Evolutionary conservation across 2,888 invertebrate species (phyloP), one percentile per base, ranked within the genome.

Genomic region (Caenorhabditis sulstoni): DNA sequence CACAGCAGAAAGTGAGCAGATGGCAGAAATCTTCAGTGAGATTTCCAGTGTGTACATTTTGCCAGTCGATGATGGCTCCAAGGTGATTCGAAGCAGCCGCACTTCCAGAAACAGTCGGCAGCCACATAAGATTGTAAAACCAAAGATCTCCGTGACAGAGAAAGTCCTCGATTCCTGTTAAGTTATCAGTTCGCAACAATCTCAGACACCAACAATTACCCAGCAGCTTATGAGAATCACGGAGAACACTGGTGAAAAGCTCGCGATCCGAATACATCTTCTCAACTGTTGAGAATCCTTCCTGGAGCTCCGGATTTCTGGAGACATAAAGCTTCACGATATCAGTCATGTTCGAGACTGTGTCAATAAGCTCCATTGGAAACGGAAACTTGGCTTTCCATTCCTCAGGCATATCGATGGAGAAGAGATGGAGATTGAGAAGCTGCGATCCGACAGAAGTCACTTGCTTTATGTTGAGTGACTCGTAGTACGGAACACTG

Each of bases 141-240:
- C 84, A 84, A 12, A 84, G 67, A 55, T 84, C 84, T 9, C 84
- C 84, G 61, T 84, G 84, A 20, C 84, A 82, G 14, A 84, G 66
- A 41, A 81, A 81, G 45, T 82, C 81, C n/a, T 76, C 76, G 8
- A 80, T 66, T 20, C 73, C 81, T 78, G 45, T 39, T 53, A 53
- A 5, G 4, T 2, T 8, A 41, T 3, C 14, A 41, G 41, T 41
- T 41, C 11, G 29, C 29, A 29, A 7, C 29, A 29, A 7, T 5
- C 3, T 7, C 3, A 41, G 41, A 41, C 3, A 3, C 11, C 14
- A 11, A 14, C 14, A 41, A n/a, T 37, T 20, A 75, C 77, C 78
- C 12, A 81, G 45, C 1, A 18, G 29, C 57, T 73, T 67, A 55
- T 81, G 81, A 5, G 81, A 81, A 39, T 81, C 77, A 1, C 81